Evolutionary conservation across 1,140 invertebrate species (phyloP), one percentile per base, ranked within the genome.

Genomic region (Coenobita brevimanus): DNA sequence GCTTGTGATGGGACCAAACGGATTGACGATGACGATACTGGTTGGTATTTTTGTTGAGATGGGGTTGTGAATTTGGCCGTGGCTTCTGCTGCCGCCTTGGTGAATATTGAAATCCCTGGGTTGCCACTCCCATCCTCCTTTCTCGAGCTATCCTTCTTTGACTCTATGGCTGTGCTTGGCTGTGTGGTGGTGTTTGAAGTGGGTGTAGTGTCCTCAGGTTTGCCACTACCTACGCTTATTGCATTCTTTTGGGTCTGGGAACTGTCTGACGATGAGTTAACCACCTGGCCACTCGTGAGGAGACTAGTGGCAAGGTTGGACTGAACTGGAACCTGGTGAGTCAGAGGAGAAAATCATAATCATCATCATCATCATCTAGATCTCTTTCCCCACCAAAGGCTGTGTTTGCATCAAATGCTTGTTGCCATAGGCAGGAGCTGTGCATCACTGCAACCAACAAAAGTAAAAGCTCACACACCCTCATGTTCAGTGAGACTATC

Each of bases 51-150:
- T 50, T 15, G 71, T 17, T 71, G 79, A 50, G n/a, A 80, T 36
- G n/a, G 24, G 30, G 46, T 24, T 50, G 67, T 73, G 17, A 87
- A 80, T 60, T 81, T 87, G 27, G 41, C 33, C 1, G 78, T 60
- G 21, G 84, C 46, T 50, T 87, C 84, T 60, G 76, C 46, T 21
- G 78, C 76, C 21, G 84, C 84, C 69, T 80, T 87, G 17, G 84
- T 80, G 69, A 81, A 87, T 2, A 60, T 24, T 30, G 81, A 83
- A 41, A 57, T 33, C 15, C 50, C 24, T 13, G n/a, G 67, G n/a
- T 71, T 27, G n/a, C 33, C 36, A 24, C 33, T 15, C 67, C 33
- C 36, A 24, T 71, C 27, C n/a, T n/a, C 21, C 17, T 79, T 54
- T 24, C 75, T 33, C 6, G 41, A 17, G 30, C 24, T 33, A n/a